Evolutionary conservation across 2,113 vertebrate genomes (phyloP), one percentile per base, ranked within the genome.

Genomic region (Hyperopisus bebe): DNA sequence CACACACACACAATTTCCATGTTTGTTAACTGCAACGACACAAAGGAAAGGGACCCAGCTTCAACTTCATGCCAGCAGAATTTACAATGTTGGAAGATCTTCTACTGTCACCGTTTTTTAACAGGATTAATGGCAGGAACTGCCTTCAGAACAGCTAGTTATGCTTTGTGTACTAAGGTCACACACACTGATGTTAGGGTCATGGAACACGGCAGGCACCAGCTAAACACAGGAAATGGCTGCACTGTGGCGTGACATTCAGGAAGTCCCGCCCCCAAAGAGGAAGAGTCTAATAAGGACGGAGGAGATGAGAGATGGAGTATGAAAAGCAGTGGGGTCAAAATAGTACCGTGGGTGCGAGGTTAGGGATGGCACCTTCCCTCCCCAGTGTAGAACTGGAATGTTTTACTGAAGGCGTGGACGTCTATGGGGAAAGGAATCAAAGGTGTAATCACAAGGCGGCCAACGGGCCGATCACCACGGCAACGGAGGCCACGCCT

Each of bases 311-410:
- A 80, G 35, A 80, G 74, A 6, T 17, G 17, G 74, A 80, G 74
- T 42, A 47, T 46, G 42, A 47, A 47, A 15, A 47, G 82, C 44
- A 44, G 19, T 3, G 82, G 44, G 82, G 21, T 84, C 35, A 47
- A 84, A 84, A 84, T 46, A n/a, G 89, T 94, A 96, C 96, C 94
- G 95, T 96, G 10, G 95, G 95, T 0, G 94, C 94, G 0, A 95
- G 92, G 9, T 96, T 95, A 86, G 94, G 91, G 4, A 93, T 88
- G 1, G 93, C 93, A 91, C 94, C 92, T 89, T 95, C 95, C 94
- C 94, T 95, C 55, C 95, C 94, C 93, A 96, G 90, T 39, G 94
- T 94, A 46, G 96, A 96, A 87, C 94, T 94, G 10, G 94, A 95
- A 84, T 89, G 89, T 89, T 89, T 89, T 84, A 89, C 89, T 58